Evolutionary conservation across 1,140 invertebrate genomes (phyloP).

Genomic region (Pseudomyrmex cubaensis): DNA sequence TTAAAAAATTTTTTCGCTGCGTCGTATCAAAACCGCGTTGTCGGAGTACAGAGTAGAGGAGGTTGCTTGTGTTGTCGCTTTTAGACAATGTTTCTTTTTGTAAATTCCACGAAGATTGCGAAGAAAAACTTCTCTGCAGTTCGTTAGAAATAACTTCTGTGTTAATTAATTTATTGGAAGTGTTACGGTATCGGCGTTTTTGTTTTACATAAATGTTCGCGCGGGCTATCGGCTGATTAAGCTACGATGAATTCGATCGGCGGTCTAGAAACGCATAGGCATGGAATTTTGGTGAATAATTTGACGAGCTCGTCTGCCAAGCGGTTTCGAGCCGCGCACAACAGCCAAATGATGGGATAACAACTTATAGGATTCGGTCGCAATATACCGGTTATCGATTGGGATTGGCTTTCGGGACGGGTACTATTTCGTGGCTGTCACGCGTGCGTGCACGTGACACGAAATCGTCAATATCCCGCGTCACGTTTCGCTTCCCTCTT

Average conservation of each 20-base stretch:
- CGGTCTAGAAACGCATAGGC: background rate
- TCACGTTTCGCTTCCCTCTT: conserved; percentile 61
- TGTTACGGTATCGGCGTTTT: background rate
- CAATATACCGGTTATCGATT: conserved; percentile 54
- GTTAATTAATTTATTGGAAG: too few species aligned
- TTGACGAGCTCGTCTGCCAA: conserved; percentile 6
- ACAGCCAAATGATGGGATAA: background rate
- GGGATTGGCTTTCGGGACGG: conserved; percentile 47
- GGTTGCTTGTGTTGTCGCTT: too few species aligned
- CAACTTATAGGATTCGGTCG: background rate
- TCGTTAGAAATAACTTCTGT: too few species aligned
- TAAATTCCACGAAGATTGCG: too few species aligned
- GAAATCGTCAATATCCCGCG: conserved; percentile 62
- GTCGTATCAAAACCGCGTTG: too few species aligned
- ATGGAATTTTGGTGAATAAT: conserved; percentile 44
- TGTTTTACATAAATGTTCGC: background rate
- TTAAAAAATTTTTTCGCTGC: too few species aligned
- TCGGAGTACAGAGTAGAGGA: too few species aligned
- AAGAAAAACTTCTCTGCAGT: too few species aligned
- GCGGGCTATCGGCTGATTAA: background rate
- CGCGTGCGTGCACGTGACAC: conserved; percentile 69
- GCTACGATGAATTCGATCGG: conserved; percentile 6
- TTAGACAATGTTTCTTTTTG: too few species aligned
- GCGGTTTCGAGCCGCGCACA: conserved; percentile 12
- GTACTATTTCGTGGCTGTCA: conserved; percentile 60